Conservation (phyloP, 2,888 invertebrate species). For the Cryptops parisi region DNA sequence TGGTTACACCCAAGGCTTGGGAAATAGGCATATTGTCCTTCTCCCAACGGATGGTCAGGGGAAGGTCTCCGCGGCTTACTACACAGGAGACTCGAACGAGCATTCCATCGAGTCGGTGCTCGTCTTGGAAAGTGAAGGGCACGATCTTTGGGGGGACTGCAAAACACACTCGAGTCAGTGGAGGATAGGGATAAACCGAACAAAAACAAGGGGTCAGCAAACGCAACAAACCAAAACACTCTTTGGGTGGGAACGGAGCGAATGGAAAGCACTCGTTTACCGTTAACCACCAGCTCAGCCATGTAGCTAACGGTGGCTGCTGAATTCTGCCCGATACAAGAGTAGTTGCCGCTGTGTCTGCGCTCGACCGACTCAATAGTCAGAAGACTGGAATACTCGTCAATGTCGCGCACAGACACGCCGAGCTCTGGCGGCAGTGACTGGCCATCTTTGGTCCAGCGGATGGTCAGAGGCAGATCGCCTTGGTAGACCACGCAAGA, state of each 20-base stretch:
- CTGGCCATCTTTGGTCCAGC: constrained; percentile 21
- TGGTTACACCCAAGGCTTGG: constrained; percentile 10
- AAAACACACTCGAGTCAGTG: too few relatives aligned
- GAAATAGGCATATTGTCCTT: constrained; percentile 24
- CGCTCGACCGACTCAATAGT: constrained; percentile 28
- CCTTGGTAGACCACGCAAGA: constrained; percentile 22
- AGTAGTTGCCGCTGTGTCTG: constrained; percentile 31
- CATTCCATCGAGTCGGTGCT: constrained; percentile 49
- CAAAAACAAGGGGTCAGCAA: too few relatives aligned
- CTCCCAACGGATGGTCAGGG: constrained; percentile 30
- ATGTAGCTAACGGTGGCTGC: constrained; percentile 16
- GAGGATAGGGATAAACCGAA: too few relatives aligned
- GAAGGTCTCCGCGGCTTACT: constrained; percentile 26
- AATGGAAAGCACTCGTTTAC: neutral
- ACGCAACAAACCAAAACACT: too few relatives aligned
- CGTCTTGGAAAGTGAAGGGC: constrained; percentile 57
- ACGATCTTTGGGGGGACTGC: constrained; percentile 54
- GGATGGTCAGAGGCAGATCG: constrained; percentile 21
- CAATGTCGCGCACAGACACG: constrained; percentile 21
- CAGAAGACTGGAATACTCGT: constrained; percentile 27
- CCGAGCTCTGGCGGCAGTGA: constrained; percentile 18
- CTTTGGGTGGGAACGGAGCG: neutral
- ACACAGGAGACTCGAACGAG: constrained; percentile 37
- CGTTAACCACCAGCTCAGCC: constrained; percentile 16
- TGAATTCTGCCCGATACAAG: constrained; percentile 23